phyloP scores from a whole-genome alignment of 2,797 vertebrate species.

The Galago senegalensis region DNA sequence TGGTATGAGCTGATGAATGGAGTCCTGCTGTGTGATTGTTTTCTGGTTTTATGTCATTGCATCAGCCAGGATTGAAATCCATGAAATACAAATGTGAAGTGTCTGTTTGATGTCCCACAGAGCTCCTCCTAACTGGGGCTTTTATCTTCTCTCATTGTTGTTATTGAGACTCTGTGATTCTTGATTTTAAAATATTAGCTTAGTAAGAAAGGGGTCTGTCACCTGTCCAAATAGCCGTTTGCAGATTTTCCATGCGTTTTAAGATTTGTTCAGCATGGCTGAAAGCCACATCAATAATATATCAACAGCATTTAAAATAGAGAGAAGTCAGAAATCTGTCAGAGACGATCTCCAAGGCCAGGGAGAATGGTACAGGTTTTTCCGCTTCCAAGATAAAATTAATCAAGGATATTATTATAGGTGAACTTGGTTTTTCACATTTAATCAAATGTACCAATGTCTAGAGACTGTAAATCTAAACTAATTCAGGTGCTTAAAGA shows the following conservation, averaged over 20 bases:
- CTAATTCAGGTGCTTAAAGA: constrained; percentile 68
- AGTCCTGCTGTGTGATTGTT: neutral
- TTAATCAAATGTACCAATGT: constrained; percentile 68
- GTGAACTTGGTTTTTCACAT: constrained; percentile 40
- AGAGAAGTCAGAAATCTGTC: constrained; percentile 78
- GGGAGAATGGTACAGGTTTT: constrained; percentile 65
- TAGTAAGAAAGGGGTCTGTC: constrained; percentile 74
- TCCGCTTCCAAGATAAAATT: constrained; percentile 41
- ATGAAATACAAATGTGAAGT: neutral
- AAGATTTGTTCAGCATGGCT: constrained; percentile 72
- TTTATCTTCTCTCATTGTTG: constrained; percentile 76
- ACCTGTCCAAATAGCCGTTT: constrained; percentile 79
- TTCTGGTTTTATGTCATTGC: neutral
- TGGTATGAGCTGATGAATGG: neutral
- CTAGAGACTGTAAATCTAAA: constrained; percentile 69
- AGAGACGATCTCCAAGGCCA: constrained; percentile 76
- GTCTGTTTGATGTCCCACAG: neutral
- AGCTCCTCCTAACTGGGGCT: constrained; percentile 9
- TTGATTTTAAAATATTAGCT: constrained; percentile 80
- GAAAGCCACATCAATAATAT: constrained; percentile 77
- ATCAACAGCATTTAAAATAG: constrained; percentile 76
- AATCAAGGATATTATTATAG: constrained; percentile 47
- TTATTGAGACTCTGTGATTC: constrained; percentile 63
- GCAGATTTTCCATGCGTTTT: constrained; percentile 42
- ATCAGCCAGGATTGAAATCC: neutral